Percentiles rank a stretch among this genome's conserved stretches.
phyloP scores from a whole-genome alignment of 2,113 vertebrate species.

The Azemiops feae region DNA sequence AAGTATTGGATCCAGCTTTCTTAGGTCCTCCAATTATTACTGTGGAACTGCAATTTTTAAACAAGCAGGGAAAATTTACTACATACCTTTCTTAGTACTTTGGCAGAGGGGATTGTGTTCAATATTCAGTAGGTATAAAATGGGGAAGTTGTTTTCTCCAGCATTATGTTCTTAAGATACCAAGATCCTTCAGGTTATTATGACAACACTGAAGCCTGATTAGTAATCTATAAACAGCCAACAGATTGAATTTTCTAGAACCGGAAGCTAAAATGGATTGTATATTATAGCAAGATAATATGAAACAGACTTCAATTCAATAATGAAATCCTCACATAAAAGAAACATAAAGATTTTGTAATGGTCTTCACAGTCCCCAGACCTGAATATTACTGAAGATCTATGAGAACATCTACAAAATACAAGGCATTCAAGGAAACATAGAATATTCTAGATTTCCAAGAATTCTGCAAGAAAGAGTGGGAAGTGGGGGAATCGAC shows the following conservation, averaged over 20 bases:
- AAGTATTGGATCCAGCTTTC: neutral
- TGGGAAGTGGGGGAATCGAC: neutral
- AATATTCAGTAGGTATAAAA: neutral
- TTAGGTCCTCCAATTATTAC: neutral
- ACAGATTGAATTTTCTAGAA: neutral
- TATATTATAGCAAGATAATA: neutral
- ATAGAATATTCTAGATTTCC: neutral
- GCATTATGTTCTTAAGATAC: neutral
- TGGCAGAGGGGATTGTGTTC: neutral
- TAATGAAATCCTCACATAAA: neutral
- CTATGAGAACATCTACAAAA: neutral
- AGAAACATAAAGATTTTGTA: neutral
- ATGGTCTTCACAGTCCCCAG: neutral
- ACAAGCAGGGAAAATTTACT: neutral
- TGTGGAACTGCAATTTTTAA: neutral
- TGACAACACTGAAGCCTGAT: neutral
- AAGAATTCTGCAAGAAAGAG: neutral
- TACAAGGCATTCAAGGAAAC: neutral
- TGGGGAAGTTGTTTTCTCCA: neutral
- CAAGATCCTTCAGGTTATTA: neutral
- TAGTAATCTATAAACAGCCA: neutral
- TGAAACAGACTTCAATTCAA: neutral
- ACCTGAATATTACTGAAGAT: neutral
- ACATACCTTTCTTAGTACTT: neutral
- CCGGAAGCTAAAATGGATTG: neutral